Base-by-base conservation (phyloP, 1,140 invertebrate genomes). In the Aphaenogaster floridana region DNA sequence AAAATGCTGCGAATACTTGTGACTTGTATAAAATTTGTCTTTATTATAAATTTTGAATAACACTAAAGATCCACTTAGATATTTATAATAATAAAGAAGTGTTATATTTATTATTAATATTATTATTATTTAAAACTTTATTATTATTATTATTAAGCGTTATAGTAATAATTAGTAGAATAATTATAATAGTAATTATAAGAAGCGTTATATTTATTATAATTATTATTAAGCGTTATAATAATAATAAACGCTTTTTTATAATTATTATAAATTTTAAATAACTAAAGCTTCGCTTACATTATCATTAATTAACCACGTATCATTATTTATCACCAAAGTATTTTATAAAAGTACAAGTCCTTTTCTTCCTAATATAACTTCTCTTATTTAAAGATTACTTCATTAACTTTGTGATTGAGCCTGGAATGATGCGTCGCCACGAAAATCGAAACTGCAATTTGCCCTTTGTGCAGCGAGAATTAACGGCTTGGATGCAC, bases 401-500 rank as follows among this genome's bases (percentile, higher is more conserved):
- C n/a, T 68, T 42, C 15, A 17, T 71, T 69, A 15, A 7, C 36
- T 42, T 81, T 57, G 15, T 34, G 8, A 81, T 71, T 11, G 48
- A 81, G 8, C 15, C 36, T 9, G 21, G 13, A 74, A 36, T 61
- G 6, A 48, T 34, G 54, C 13, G 9, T 72, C 13, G 42, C 71
- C 28, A 81, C n/a, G 63, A 39, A 74, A 74, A 72, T 74, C 42
- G 69, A 61, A 84, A 39, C 52, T 83, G 50, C 50, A 28, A 50
- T n/a, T 36, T 17, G 28, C 48, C 1, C 15, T 80, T 80, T 69
- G 57, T 61, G 28, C 21, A 42, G 42, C 42, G 69, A 63, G 76
- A 84, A 84, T 84, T 84, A 74, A 61, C n/a, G 39, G 80, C 45
- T 72, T 9, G 54, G 34, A 61, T 74, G 54, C 69, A 39, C 11